A percentile compares a stretch with the other conserved stretches of the same genome.
These are phyloP conservation scores for human DNA, from an alignment of 2,113 vertebrate species.

Conservation along the genomic window DNA sequence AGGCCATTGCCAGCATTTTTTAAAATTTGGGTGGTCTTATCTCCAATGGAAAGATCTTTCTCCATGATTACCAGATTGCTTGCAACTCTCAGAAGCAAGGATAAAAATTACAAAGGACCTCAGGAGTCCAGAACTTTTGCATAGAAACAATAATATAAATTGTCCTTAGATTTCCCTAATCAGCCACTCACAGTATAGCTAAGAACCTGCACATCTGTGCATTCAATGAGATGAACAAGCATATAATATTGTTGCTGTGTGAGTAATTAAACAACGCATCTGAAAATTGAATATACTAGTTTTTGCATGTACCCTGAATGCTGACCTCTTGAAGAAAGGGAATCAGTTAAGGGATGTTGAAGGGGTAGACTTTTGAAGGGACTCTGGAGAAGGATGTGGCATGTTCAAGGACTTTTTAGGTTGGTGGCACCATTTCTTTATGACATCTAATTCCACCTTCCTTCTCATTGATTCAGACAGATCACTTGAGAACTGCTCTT, in stretches of 20 bases:
- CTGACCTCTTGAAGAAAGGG: neutral
- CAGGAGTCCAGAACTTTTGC: neutral
- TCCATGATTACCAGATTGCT: neutral
- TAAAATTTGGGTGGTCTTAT: neutral
- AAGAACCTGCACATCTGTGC: neutral
- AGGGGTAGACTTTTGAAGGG: neutral
- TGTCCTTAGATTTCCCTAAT: neutral
- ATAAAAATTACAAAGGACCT: neutral
- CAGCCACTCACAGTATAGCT: neutral
- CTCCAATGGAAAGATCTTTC: neutral
- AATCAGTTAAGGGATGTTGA: neutral
- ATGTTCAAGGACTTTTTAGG: neutral
- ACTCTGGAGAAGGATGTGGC: neutral
- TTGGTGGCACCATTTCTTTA: slow-evolving; percentile 6
- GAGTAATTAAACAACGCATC: neutral
- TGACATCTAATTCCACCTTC: neutral
- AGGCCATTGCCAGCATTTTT: neutral
- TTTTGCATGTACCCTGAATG: neutral
- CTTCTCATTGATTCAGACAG: slow-evolving; percentile 23
- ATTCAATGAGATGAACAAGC: neutral
- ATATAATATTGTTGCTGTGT: too few species aligned
- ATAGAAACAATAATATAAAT: neutral
- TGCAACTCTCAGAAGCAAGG: neutral
- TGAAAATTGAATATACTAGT: neutral
- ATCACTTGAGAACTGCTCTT: neutral